Evolutionary conservation across 2,888 invertebrate species (phyloP), one percentile per base, ranked within the genome.

Genomic region (Laothoe populi): DNA sequence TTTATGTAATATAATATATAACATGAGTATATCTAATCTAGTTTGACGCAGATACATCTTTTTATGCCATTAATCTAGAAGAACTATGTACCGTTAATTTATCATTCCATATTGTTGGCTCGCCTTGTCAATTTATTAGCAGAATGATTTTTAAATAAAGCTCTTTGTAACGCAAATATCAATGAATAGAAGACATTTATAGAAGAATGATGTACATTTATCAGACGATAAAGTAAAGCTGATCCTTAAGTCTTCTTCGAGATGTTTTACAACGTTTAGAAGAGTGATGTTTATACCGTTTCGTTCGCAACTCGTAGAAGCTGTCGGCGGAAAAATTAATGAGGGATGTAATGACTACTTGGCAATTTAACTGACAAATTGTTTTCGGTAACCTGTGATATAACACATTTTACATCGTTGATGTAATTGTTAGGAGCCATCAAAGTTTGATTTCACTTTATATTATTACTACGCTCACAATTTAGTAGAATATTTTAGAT

Each of bases 291-390:
- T 81, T 83, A 79, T 76, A 76, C 72, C 78, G 73, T 80, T 75
- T 76, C 76, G 74, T 74, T 76, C 63, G 64, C 64, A 78, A 79
- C 81, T 79, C 79, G 74, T 73, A 80, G 83, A 77, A 75, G 77
- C 76, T 80, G 79, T 81, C 84, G 76, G 82, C 78, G 73, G 75
- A 84, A 84, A 84, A 82, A 85, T 83, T 84, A 82, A 86, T 85
- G 84, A 73, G 63, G 67, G 70, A 64, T 66, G 77, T 82, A 80
- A 84, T 73, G 72, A 70, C 74, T 69, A 70, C 70, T 76, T 69
- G 72, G 77, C 75, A 74, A 79, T 83, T 81, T 76, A 73, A 70
- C 73, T 72, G 79, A 79, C 78, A 79, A 82, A 82, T 81, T 79
- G 78, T 69, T 68, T 70, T 74, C 70, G 68, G 68, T 73, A 71